These are phyloP conservation scores for Pseudoatta argentina DNA, from an alignment of 1,140 invertebrate species.

Conservation along the genomic window DNA sequence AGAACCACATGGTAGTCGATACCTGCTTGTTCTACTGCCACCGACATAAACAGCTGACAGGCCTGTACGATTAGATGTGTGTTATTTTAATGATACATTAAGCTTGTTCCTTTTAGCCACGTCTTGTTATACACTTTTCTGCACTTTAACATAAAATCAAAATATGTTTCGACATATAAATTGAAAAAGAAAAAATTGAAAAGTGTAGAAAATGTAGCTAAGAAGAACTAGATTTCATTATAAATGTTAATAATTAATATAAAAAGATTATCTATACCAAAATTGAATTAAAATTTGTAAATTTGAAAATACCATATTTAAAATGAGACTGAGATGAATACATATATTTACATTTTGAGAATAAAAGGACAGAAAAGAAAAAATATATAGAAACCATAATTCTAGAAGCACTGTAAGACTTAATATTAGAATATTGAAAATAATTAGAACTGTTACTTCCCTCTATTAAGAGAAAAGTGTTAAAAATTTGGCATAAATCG, in stretches of 20 bases:
- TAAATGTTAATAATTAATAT: slow-evolving; percentile 7
- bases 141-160: slow-evolving; percentile 6
- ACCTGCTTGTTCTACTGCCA: slow-evolving; percentile 96
- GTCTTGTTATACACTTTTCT: slow-evolving; percentile 2
- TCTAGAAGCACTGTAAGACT: neutral
- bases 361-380: neutral
- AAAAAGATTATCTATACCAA: neutral
- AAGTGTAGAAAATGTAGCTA: slow-evolving; percentile 30
- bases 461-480: neutral
- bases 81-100: slow-evolving; percentile 5
- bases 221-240: slow-evolving; percentile 28
- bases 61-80: slow-evolving; percentile 88
- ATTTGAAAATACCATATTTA: neutral
- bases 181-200: neutral
- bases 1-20: slow-evolving; percentile 98
- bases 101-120: slow-evolving; percentile 4
- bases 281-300: neutral
- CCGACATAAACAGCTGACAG: slow-evolving; percentile 97
- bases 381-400: neutral
- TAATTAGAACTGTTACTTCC: slow-evolving; percentile 19
- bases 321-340: neutral
- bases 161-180: neutral
- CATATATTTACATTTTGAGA: neutral
- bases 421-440: neutral
- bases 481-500: neutral